Evolutionary conservation across 2,888 invertebrate species (phyloP), one percentile per base, ranked within the genome.

Genomic region (Lamellibrachia columna): DNA sequence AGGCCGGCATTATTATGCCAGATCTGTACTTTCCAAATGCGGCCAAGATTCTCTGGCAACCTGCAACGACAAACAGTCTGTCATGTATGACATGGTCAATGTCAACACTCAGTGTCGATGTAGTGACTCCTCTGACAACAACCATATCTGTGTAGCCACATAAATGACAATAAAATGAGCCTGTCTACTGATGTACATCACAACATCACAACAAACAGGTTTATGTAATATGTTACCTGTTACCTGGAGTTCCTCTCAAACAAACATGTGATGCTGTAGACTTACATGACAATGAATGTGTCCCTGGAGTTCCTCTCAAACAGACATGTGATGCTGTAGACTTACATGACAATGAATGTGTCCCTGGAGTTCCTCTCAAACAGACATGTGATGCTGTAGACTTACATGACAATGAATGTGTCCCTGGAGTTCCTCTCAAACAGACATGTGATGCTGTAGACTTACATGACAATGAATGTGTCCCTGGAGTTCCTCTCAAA

Each of bases 1-100:
- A 94, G 90, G 0, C 97, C 97, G 90, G 94, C 95, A 94, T 96
- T 96, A 94, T 96, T 96, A 93, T 97, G 97, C 97, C 96, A 96
- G 40, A 97, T 93, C 94, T 97, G 96, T 11, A 96, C 95, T 93
- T 96, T 96, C 94, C 95, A 95, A 3, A 97, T 95, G 11, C 94
- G 94, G 28, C 96, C 96, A 91, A 96, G 95, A 94, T 95, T 96
- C 93, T 96, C 95, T 40, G 96, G 95, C 58, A 96, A 94, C 52
- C 96, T 96, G 22, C 2, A 58, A 58, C 91, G n/a, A 28, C 15
- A 53, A 75, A 28, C 11, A 52, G 22, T 15, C 15, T 40, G 53
- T 28, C 40, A 40, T 91, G 52, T 52, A 7, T 7, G 6, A 3
- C 52, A 53, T n/a, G 40, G 52, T 15, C 1, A 28, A 60, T 22